These are phyloP conservation scores for Spisula subtruncata DNA, from an alignment of 2,888 invertebrate species.

Conservation along the genomic window DNA sequence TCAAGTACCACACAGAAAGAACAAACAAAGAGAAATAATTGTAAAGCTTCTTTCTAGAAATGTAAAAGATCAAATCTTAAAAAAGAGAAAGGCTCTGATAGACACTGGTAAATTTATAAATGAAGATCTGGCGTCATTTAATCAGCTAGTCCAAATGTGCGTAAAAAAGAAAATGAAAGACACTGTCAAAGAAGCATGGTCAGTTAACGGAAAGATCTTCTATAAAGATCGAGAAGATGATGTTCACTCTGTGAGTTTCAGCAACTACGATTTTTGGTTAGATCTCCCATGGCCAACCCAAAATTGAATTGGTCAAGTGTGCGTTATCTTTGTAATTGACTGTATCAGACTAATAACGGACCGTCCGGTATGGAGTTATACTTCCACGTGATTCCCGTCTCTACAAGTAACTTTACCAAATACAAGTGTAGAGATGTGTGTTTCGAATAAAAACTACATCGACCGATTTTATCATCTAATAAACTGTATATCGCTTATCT, in stretches of 20 bases:
- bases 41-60: not conserved
- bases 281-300: constrained; percentile 9
- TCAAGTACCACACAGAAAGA: not conserved
- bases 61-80: not conserved
- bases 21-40: not conserved
- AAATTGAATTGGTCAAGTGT: not conserved
- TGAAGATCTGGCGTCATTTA: not conserved
- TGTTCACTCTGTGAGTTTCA: not conserved
- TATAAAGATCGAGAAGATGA: not conserved
- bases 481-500: no score
- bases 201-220: not conserved
- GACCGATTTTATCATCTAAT: no score
- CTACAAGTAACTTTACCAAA: no score
- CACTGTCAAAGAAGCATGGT: not conserved
- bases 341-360: no score
- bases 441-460: no score
- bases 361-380: no score
- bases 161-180: not conserved
- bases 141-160: not conserved
- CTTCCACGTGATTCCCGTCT: no score
- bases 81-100: not conserved
- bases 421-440: no score
- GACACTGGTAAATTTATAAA: not conserved
- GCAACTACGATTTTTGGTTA: not conserved
- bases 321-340: no score